Percentiles rank a stretch among this genome's conserved stretches.
Evolutionary conservation across 1,140 invertebrate genomes (phyloP).

Genomic region (Dermatophagoides farinae): DNA sequence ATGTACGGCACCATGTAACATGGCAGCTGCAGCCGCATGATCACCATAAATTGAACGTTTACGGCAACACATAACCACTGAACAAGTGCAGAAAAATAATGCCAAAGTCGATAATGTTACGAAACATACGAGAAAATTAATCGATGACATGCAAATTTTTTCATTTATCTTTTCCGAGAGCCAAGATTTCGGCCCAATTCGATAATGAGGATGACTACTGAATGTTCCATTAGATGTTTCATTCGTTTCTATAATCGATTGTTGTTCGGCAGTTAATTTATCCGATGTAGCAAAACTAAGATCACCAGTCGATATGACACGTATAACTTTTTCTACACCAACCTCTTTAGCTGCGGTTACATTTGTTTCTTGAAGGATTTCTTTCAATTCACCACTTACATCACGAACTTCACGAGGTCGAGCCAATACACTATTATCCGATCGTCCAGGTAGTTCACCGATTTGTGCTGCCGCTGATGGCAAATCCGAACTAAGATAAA

Average conservation of each 20-base stretch:
- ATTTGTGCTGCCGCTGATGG: neutral
- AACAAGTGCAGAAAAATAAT: constrained; percentile 56
- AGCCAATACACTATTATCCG: constrained; percentile 1
- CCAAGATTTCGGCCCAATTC: neutral
- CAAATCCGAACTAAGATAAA: neutral
- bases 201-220: neutral
- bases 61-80: constrained; percentile 40
- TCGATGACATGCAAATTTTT: constrained; percentile 75
- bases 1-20: neutral
- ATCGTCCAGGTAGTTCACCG: constrained; percentile 11
- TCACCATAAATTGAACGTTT: constrained; percentile 1
- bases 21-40: neutral
- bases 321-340: constrained; percentile 25
- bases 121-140: constrained; percentile 62
- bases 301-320: constrained; percentile 61
- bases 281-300: constrained; percentile 46
- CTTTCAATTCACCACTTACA: neutral
- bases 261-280: constrained; percentile 30
- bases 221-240: neutral
- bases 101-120: constrained; percentile 54
- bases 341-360: constrained; percentile 16
- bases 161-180: constrained; percentile 23
- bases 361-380: neutral
- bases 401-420: neutral
- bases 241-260: neutral